phyloP scores from a whole-genome alignment of 2,113 vertebrate species.

The Oxyura jamaicensis region DNA sequence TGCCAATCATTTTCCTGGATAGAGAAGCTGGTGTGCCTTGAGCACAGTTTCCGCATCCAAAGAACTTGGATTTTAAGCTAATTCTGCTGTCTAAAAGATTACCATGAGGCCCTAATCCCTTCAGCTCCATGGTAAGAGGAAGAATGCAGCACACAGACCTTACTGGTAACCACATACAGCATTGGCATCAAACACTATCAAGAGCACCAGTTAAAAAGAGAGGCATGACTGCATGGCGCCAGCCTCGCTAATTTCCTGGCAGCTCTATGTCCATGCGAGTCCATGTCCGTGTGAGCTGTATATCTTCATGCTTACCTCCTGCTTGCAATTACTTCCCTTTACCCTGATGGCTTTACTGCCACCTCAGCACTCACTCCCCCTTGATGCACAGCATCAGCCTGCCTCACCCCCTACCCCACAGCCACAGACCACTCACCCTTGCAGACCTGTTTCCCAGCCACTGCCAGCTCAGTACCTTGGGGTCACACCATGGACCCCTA shows the following conservation, averaged over 20 bases:
- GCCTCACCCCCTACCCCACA: too few species aligned
- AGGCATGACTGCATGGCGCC: accelerated
- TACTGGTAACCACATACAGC: neutral
- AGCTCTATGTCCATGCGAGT: neutral
- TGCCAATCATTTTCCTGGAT: neutral
- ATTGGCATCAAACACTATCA: neutral
- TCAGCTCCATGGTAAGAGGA: neutral
- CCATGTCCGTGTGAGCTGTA: neutral
- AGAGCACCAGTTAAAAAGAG: neutral
- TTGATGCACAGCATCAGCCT: neutral
- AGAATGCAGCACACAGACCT: neutral
- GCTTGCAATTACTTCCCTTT: neutral
- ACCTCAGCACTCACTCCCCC: neutral
- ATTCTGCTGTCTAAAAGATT: neutral
- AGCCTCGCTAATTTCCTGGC: neutral
- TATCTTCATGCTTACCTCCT: neutral
- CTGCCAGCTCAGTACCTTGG: neutral
- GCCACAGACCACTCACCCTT: neutral
- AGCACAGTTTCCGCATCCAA: neutral
- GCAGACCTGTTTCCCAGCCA: neutral
- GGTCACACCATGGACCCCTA: neutral
- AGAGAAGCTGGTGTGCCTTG: neutral
- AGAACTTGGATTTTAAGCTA: neutral
- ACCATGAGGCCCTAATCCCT: neutral
- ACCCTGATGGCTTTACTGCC: neutral